Base-by-base conservation (phyloP, 1,140 invertebrate genomes). In the Pinna nobilis region DNA sequence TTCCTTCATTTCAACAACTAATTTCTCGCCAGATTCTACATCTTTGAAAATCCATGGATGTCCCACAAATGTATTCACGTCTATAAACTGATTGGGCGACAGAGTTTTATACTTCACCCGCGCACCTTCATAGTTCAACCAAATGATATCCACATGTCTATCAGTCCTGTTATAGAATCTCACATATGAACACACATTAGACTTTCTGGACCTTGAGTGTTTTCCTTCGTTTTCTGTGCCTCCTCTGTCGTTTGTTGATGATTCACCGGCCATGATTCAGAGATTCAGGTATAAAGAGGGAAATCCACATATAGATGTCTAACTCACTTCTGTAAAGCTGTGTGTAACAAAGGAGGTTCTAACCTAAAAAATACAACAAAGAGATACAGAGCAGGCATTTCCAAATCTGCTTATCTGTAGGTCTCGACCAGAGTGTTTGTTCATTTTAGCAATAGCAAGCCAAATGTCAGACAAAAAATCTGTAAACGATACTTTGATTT, bases 21-120 rank as follows among this genome's bases (percentile, higher is more conserved):
- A 69, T 86, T 88, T 91, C 68, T 94, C 93, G 47, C 91, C 91
- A 0, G 92, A 93, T 28, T 91, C 81, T 37, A 89, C 80, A 82
- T 94, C 92, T 35, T 92, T 82, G 77, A 94, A 94, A 33, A 94
- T 91, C 94, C 94, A 95, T 7, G 93, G 92, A 89, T 95, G 94
- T 2, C 91, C 91, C 23, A 91, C 92, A 85, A 90, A 95, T 0
- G 94, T 94, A 78, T 93, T 92, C 3, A 93, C 91, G 81, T 94
- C 92, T 53, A 91, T 88, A 80, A 85, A 91, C 5, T 91, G 81
- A 0, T 84, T 86, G n/a, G 91, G 84, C 6, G 84, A 77, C 6
- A 94, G 81, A 1, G 88, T 90, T 44, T 89, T 88, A 78, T 93
- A 94, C 39, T 88, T 87, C 18, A 92, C 87, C 30, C 90, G 87